These are phyloP conservation scores for Pammene fasciana DNA, from an alignment of 2,888 invertebrate genomes.

Conservation along the genomic window DNA sequence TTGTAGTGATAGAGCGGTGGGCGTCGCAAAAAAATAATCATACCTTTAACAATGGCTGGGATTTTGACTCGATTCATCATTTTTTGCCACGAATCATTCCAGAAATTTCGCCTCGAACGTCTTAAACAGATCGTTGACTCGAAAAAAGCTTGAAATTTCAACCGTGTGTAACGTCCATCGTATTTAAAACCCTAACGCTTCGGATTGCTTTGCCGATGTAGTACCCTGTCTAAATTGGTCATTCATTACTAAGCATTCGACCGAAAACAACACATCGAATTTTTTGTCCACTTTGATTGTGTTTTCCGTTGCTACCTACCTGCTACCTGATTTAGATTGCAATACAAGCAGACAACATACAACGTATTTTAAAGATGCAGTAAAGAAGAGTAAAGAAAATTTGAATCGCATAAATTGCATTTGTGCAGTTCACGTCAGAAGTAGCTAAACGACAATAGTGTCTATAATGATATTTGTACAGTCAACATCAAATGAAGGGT, in stretches of 20 bases:
- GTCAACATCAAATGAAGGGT: no score
- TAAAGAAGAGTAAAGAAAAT: background rate
- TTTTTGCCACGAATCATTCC: constrained; percentile 13
- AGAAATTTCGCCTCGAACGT: constrained; percentile 29
- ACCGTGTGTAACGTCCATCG: constrained; percentile 2
- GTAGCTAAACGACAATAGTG: no score
- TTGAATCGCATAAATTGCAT: background rate
- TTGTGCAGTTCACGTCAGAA: background rate
- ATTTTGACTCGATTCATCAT: constrained; percentile 15
- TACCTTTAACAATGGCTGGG: constrained; percentile 6
- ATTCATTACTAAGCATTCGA: background rate
- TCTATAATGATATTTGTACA: no score
- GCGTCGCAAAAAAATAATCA: constrained; percentile 22
- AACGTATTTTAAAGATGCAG: background rate
- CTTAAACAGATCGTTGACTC: constrained; percentile 23
- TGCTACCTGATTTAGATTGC: constrained; percentile 6
- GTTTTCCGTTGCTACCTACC: background rate
- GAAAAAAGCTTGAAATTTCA: constrained; percentile 22
- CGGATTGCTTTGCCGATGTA: background rate
- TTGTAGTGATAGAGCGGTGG: background rate
- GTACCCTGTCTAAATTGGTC: constrained; percentile 1
- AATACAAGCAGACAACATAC: background rate
- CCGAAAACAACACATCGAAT: constrained; percentile 12
- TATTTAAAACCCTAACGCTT: background rate
- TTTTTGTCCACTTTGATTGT: constrained; percentile 8